Conservation (phyloP, 2,113 vertebrate genomes). For the Phalacrocorax brasilianus region DNA sequence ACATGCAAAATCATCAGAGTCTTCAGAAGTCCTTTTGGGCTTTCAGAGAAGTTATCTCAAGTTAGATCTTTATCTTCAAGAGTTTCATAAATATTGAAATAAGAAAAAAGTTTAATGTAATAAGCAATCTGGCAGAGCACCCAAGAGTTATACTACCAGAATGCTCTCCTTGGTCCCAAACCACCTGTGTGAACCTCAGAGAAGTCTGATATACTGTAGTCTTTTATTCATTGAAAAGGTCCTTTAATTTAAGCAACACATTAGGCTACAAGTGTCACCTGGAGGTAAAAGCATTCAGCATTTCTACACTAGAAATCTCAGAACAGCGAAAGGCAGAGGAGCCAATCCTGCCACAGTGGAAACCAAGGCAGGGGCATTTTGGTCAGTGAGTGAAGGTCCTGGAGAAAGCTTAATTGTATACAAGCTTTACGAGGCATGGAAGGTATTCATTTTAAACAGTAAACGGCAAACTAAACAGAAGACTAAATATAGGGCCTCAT, state of each 20-base stretch:
- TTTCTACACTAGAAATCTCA: not conserved
- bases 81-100: not conserved
- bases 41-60: conserved; percentile 9
- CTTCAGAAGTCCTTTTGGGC: not conserved
- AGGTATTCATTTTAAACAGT: not conserved
- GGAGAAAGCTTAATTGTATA: not conserved
- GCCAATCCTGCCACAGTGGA: not conserved
- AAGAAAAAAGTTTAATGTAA: not conserved
- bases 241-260: not conserved
- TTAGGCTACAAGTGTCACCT: not conserved
- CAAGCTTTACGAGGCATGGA: not conserved
- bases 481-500: not conserved
- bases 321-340: not conserved
- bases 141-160: not conserved
- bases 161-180: not conserved
- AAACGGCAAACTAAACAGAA: not conserved
- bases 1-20: not conserved
- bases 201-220: not conserved
- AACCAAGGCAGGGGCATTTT: not conserved
- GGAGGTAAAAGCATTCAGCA: not conserved
- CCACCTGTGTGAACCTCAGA: not conserved
- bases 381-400: not conserved
- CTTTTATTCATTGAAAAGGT: not conserved
- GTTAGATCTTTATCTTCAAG: not conserved
- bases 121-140: not conserved